These are phyloP conservation scores for Cyrtonyx montezumae DNA, from an alignment of 2,113 vertebrate genomes.

Conservation along the genomic window DNA sequence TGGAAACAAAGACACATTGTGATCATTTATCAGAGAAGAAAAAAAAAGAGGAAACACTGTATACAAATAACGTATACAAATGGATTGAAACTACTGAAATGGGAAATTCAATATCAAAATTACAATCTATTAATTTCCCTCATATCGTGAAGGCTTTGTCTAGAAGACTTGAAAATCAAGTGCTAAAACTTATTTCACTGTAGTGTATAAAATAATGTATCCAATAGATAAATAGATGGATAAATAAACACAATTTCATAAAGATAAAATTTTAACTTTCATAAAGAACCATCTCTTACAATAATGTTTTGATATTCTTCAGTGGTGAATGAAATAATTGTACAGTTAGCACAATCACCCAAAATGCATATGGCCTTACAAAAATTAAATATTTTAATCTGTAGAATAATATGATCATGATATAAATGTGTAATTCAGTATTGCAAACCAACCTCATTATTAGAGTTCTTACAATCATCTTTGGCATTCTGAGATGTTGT, in stretches of 20 bases:
- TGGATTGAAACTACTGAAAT: background rate
- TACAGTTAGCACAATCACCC: background rate
- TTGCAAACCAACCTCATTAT: background rate
- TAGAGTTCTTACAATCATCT: background rate
- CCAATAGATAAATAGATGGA: background rate
- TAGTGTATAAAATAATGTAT: background rate
- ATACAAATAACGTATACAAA: background rate
- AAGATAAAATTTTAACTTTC: background rate
- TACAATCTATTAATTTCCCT: background rate
- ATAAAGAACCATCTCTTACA: background rate
- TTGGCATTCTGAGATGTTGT: background rate
- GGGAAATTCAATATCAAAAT: background rate
- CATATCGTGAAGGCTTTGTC: background rate
- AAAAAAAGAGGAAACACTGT: background rate
- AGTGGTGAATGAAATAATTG: background rate
- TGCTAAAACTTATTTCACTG: too few relatives aligned
- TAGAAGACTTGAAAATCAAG: background rate
- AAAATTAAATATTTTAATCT: background rate
- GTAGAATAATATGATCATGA: background rate
- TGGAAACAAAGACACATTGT: background rate
- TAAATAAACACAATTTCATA: accelerated
- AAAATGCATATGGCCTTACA: background rate
- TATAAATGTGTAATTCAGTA: background rate
- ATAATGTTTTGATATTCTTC: background rate
- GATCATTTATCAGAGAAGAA: background rate